Conservation (phyloP, 2,888 invertebrate species). For the Lasioglossum zephyrum region DNA sequence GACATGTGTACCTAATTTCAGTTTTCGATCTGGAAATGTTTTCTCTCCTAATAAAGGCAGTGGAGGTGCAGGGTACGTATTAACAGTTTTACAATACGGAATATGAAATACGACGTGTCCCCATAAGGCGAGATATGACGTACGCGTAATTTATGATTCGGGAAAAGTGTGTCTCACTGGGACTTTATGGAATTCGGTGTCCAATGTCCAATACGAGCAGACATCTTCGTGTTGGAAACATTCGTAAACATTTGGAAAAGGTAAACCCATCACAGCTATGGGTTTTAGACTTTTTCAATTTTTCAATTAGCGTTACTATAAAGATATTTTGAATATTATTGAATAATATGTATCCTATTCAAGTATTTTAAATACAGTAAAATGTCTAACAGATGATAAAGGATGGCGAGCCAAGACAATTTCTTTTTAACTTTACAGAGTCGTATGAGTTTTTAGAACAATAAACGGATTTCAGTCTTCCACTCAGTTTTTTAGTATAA, state of each 20-base stretch:
- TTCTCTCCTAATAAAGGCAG: not conserved
- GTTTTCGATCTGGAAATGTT: not conserved
- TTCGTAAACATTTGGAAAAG: slow-evolving; percentile 16
- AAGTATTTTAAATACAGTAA: not conserved
- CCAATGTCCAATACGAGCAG: slow-evolving; percentile 24
- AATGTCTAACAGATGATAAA: not conserved
- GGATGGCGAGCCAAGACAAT: not conserved
- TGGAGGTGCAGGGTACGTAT: slow-evolving; percentile 30
- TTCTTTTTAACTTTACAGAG: not conserved
- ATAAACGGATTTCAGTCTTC: not conserved
- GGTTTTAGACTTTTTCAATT: not conserved
- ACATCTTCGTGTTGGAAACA: slow-evolving; percentile 46
- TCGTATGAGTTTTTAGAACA: not conserved
- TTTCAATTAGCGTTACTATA: not conserved
- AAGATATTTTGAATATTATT: not conserved
- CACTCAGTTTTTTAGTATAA: not conserved
- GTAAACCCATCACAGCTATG: not conserved
- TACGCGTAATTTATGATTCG: slow-evolving; percentile 68
- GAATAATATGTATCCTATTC: not conserved
- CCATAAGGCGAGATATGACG: slow-evolving; percentile 64
- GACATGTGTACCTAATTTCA: slow-evolving; percentile 14
- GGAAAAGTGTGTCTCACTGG: slow-evolving; percentile 66
- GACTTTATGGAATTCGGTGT: slow-evolving; percentile 60
- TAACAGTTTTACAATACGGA: slow-evolving; percentile 68
- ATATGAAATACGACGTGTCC: slow-evolving; percentile 69